A percentile compares a stretch with the other conserved stretches of the same genome.
phyloP scores from a whole-genome alignment of 2,888 invertebrate species.

The Tiphia femorata region DNA sequence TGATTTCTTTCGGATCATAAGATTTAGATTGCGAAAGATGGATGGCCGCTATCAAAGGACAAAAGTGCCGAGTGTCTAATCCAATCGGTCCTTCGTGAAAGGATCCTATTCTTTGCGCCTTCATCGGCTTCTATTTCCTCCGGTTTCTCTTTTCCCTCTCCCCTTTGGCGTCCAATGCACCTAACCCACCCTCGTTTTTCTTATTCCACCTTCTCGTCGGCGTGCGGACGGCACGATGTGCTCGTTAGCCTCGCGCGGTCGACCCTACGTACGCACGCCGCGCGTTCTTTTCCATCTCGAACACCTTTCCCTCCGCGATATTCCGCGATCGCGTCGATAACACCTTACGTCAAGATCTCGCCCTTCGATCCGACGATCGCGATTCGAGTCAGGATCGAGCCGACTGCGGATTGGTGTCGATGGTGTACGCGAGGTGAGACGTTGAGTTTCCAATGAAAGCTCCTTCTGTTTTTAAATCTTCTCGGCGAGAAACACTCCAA shows the following conservation, averaged over 20 bases:
- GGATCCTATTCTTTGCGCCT: background rate
- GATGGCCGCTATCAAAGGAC: too few species aligned
- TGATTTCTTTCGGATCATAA: too few species aligned
- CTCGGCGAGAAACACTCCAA: too few species aligned
- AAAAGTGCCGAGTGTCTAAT: too few species aligned
- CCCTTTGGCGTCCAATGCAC: background rate
- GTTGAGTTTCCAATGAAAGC: too few species aligned
- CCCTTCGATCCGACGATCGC: background rate
- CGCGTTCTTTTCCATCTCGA: slow-evolving; percentile 2
- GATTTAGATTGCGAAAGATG: too few species aligned
- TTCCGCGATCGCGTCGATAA: background rate
- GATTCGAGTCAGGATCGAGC: background rate
- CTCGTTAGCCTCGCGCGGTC: slow-evolving; percentile 33
- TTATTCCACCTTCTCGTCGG: background rate
- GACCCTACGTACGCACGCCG: slow-evolving; percentile 20
- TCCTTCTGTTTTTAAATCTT: too few species aligned
- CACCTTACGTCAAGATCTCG: slow-evolving; percentile 3
- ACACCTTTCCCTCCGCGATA: slow-evolving; percentile 2
- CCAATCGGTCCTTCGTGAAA: too few species aligned
- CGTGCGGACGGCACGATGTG: slow-evolving; percentile 15
- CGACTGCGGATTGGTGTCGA: background rate
- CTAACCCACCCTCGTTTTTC: background rate
- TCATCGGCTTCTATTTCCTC: background rate
- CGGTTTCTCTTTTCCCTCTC: background rate
- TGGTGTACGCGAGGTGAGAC: too few species aligned